A percentile compares a stretch with the other conserved stretches of the same genome.
phyloP scores from a whole-genome alignment of 64 coral and sea anemone species.

The Montipora capricornis region DNA sequence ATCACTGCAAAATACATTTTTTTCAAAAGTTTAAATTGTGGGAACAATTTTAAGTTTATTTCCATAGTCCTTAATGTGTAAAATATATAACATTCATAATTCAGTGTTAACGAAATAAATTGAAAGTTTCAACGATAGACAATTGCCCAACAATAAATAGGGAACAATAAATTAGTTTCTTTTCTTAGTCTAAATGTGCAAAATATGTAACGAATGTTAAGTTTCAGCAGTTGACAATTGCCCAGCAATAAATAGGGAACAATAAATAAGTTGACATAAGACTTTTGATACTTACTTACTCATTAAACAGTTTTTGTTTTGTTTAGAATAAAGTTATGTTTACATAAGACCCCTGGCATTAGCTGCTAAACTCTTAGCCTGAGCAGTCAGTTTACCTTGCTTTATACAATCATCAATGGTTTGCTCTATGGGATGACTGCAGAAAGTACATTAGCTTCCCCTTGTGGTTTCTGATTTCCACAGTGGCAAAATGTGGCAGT shows the following conservation, averaged over 20 bases:
- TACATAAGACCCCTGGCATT: conserved; percentile 8
- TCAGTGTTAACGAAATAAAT: neutral
- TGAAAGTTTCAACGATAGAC: neutral
- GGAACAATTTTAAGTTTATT: conserved; percentile 13
- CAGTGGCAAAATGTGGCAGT: conserved; percentile 53
- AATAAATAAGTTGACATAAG: neutral
- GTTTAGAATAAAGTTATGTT: neutral
- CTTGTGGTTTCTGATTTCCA: conserved; percentile 44
- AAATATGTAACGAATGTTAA: neutral
- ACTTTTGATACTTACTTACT: neutral
- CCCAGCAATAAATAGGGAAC: neutral
- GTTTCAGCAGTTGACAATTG: neutral
- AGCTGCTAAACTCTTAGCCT: conserved; percentile 41
- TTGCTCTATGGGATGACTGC: conserved; percentile 41
- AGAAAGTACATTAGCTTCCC: conserved; percentile 41
- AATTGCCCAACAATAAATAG: conserved; percentile 2
- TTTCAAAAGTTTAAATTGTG: conserved; percentile 30
- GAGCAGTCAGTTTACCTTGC: conserved; percentile 34
- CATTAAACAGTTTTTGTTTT: no score
- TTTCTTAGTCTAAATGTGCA: no score
- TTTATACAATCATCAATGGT: conserved; percentile 21
- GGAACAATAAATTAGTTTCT: neutral
- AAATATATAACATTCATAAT: neutral
- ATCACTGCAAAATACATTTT: conserved; percentile 15
- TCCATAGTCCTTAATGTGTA: neutral